Evolutionary conservation across 2,888 invertebrate species (phyloP), one percentile per base, ranked within the genome.

Genomic region (Zygaena filipendulae): DNA sequence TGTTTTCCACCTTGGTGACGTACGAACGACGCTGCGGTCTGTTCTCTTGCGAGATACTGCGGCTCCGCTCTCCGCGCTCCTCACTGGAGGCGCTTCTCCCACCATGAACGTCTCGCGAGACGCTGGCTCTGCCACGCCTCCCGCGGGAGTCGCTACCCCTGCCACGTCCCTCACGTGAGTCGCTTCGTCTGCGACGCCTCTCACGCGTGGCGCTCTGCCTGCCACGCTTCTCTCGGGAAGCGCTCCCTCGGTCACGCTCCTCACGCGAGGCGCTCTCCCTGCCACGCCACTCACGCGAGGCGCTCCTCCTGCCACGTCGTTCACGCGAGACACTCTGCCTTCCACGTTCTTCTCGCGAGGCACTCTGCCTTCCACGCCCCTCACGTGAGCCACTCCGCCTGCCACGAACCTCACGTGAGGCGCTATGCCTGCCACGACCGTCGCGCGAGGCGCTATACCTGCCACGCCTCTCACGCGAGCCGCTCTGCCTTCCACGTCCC

Each of bases 1-100:
- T 67, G 39, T 69, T 67, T 9, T 61, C 59, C 19, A 69, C 39
- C 46, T 69, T 72, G 23, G 66, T 66, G 22, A 71, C 66, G 38
- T 59, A 59, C 2, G 72, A 74, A 26, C 57, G 57, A 9, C 64
- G 68, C 16, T 4, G 16, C 16, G 16, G 4, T 21, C 10, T n/a
- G 13, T 32, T 21, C 9, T 32, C 14, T 27, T 27, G 5, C 7
- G 16, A 16, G 4, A 16, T 16, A 6, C n/a, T n/a, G n/a, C n/a
- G n/a, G n/a, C n/a, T 2, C 20, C 26, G 6, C 23, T 11, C 7
- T n/a, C 29, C 23, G 2, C 11, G 23, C 11, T 12, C 14, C 4
- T 29, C 29, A 7, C 10, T 7, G 2, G n/a, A n/a, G 29, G 11
- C 5, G 28, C 10, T 13, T 13, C 14, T 13, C 24, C n/a, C n/a